These are phyloP conservation scores for Aromia moschata DNA, from an alignment of 2,888 invertebrate genomes.

Conservation along the genomic window DNA sequence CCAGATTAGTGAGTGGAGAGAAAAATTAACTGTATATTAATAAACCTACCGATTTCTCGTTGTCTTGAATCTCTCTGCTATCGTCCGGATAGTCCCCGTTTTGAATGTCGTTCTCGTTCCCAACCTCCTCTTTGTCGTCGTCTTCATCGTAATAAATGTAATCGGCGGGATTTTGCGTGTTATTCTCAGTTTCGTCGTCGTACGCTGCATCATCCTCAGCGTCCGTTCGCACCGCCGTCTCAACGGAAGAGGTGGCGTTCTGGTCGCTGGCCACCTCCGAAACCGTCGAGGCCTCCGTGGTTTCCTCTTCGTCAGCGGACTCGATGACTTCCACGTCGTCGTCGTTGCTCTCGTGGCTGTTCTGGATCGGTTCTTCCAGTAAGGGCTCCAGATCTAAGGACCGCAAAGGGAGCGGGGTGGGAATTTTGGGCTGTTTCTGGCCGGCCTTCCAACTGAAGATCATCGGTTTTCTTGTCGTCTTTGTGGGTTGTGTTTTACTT, in stretches of 20 bases:
- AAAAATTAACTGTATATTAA: neutral
- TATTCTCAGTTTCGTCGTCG: slow-evolving; percentile 16
- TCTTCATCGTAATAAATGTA: slow-evolving; percentile 56
- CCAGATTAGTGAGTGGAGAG: too few species aligned
- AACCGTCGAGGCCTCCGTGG: neutral
- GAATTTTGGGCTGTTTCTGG: slow-evolving; percentile 48
- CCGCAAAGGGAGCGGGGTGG: slow-evolving; percentile 36
- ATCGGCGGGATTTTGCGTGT: slow-evolving; percentile 2
- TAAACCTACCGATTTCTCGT: slow-evolving; percentile 20
- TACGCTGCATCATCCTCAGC: neutral
- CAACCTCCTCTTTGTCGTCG: slow-evolving; percentile 52
- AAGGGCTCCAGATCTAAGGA: slow-evolving; percentile 67
- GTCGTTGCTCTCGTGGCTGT: slow-evolving; percentile 32
- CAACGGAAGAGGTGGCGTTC: neutral
- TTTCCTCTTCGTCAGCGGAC: slow-evolving; percentile 25
- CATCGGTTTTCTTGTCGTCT: slow-evolving; percentile 45
- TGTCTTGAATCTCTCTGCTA: slow-evolving; percentile 32
- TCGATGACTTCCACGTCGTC: slow-evolving; percentile 40
- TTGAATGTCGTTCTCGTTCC: slow-evolving; percentile 41
- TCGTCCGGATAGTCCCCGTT: slow-evolving; percentile 39
- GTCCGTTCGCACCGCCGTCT: neutral
- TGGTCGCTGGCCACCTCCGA: neutral
- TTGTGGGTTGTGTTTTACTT: slow-evolving; percentile 49
- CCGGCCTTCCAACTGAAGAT: slow-evolving; percentile 46
- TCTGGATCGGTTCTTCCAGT: slow-evolving; percentile 69